A percentile compares a stretch with the other conserved stretches of the same genome.
These are phyloP conservation scores for Neoniphon sammara DNA, from an alignment of 2,797 vertebrate species.

Conservation along the genomic window DNA sequence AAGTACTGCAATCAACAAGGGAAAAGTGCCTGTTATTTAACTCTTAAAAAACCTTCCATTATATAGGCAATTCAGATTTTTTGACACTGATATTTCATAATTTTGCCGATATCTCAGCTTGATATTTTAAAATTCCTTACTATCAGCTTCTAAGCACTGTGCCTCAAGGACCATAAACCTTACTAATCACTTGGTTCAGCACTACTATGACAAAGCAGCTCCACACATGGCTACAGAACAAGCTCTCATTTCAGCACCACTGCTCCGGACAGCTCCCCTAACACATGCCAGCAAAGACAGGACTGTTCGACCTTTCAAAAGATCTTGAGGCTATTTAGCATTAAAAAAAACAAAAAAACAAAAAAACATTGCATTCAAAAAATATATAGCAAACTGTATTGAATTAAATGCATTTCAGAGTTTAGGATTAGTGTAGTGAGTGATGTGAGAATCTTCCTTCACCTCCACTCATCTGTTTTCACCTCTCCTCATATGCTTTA, in stretches of 20 bases:
- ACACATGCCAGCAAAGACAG: constrained; percentile 28
- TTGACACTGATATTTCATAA: constrained; percentile 4
- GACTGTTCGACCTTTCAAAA: constrained; percentile 25
- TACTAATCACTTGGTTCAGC: constrained; percentile 39
- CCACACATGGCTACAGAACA: constrained; percentile 36
- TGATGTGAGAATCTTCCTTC: constrained; percentile 7
- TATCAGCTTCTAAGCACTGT: not conserved
- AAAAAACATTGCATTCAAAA: too few species aligned
- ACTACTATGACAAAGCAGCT: constrained; percentile 28
- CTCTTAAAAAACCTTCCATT: not conserved
- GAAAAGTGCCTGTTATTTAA: too few species aligned
- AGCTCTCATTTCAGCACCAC: constrained; percentile 65
- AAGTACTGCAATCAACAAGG: too few species aligned
- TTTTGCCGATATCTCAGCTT: constrained; percentile 1
- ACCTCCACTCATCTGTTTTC: constrained; percentile 29
- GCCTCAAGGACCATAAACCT: constrained; percentile 20
- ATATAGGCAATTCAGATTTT: not conserved
- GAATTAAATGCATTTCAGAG: constrained; percentile 11
- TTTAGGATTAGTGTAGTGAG: constrained; percentile 20
- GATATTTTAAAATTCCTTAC: not conserved
- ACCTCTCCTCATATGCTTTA: constrained; percentile 19
- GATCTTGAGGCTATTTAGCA: constrained; percentile 13
- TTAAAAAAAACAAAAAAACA: not conserved
- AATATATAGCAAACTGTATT: constrained; percentile 4
- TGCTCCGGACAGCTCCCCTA: constrained; percentile 68